A percentile compares a stretch with the other conserved stretches of the same genome.
Evolutionary conservation across 2,797 vertebrate species (phyloP).

Genomic region (Okamejei kenojei): DNA sequence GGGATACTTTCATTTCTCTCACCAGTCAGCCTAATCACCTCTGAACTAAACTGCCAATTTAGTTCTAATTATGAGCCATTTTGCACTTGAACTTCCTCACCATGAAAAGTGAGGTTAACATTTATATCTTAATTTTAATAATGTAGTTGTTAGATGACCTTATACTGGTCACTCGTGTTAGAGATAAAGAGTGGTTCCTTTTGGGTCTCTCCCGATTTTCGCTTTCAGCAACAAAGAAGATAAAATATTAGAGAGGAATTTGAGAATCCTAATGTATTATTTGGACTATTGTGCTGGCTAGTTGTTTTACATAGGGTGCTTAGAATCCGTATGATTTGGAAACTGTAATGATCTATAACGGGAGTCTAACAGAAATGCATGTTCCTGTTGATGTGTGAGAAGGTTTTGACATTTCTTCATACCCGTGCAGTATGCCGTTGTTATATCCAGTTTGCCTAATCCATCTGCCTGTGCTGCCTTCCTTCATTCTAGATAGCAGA

Average conservation of each 20-base stretch:
- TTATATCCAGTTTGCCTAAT: background rate
- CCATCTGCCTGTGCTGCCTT: background rate
- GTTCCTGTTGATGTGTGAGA: background rate
- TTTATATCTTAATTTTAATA: background rate
- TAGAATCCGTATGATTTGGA: background rate
- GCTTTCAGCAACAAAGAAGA: background rate
- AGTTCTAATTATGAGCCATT: background rate
- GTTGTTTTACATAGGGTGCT: background rate
- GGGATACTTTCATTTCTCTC: background rate
- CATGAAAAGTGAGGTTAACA: background rate
- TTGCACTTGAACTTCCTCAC: conserved; percentile 20
- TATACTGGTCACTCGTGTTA: background rate
- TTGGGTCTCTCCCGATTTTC: too few relatives aligned
- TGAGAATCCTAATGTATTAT: background rate
- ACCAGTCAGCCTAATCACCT: background rate
- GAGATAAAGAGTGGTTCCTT: background rate
- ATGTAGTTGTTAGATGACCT: background rate
- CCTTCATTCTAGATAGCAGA: background rate
- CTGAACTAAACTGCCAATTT: background rate
- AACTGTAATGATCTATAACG: background rate
- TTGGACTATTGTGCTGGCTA: background rate
- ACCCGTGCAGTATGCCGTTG: background rate
- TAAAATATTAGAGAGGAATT: background rate
- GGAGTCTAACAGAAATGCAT: background rate
- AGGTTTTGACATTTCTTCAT: background rate